Percentiles rank a stretch among this genome's conserved stretches.
Conservation (phyloP, 2,113 vertebrate genomes). For the Caranx ignobilis region DNA sequence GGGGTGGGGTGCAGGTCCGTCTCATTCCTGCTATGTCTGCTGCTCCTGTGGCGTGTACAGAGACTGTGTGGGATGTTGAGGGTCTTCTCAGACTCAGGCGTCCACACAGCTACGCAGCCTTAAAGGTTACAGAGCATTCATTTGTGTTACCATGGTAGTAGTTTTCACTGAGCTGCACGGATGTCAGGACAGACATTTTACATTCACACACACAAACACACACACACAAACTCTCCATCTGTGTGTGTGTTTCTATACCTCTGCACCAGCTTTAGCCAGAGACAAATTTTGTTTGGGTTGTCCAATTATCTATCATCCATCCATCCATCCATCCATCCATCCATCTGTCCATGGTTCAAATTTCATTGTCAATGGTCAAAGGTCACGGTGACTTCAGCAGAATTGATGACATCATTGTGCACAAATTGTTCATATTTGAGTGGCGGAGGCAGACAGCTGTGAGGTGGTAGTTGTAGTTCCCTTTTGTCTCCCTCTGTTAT, state of each 20-base stretch:
- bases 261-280: too few species aligned
- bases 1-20: conserved; percentile 15
- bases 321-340: too few species aligned
- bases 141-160: conserved; percentile 25
- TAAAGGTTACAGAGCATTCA: conserved; percentile 20
- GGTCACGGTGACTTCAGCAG: too few species aligned
- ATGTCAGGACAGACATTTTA: not conserved
- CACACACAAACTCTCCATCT: not conserved
- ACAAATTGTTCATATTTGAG: too few species aligned
- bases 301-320: too few species aligned
- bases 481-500: not conserved
- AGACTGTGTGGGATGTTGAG: conserved; percentile 36
- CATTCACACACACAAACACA: conserved; percentile 1
- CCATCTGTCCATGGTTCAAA: too few species aligned
- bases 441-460: too few species aligned
- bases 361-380: too few species aligned
- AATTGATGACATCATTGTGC: too few species aligned
- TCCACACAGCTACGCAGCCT: conserved; percentile 10
- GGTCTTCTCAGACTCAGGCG: conserved; percentile 12
- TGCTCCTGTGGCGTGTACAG: conserved; percentile 28
- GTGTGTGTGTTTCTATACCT: too few species aligned
- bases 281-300: too few species aligned
- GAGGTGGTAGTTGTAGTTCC: not conserved
- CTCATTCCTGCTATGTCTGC: conserved; percentile 56
- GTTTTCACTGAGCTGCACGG: conserved; percentile 16